A percentile compares a stretch with the other conserved stretches of the same genome.
phyloP scores from a whole-genome alignment of 2,113 vertebrate species.

The Cyanoderma ruficeps region DNA sequence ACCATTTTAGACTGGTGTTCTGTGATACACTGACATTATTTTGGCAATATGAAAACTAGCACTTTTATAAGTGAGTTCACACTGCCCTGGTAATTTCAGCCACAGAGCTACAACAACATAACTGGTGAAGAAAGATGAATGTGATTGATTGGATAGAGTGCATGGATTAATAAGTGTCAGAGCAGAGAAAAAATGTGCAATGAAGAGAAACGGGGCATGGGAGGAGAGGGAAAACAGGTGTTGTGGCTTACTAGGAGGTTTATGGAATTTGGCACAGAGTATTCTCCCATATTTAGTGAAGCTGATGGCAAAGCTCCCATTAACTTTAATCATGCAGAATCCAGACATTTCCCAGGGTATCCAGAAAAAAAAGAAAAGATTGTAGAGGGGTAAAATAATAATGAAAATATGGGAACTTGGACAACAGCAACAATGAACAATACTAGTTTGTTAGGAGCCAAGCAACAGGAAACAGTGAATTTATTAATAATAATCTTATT shows the following conservation, averaged over 20 bases:
- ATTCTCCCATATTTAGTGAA: not conserved
- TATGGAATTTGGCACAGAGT: slow-evolving; percentile 49
- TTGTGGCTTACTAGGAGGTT: slow-evolving; percentile 43
- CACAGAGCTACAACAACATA: not conserved
- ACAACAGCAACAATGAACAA: not conserved
- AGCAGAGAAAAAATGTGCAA: slow-evolving; percentile 24
- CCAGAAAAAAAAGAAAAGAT: not conserved
- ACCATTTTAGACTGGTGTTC: slow-evolving; percentile 34
- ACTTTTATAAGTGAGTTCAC: slow-evolving; percentile 26
- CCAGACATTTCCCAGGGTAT: slow-evolving; percentile 34
- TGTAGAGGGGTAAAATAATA: not conserved
- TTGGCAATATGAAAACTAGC: slow-evolving; percentile 49
- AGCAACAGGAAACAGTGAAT: not conserved
- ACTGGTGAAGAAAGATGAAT: slow-evolving; percentile 44
- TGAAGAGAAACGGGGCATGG: slow-evolving; percentile 8
- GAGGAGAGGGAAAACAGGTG: slow-evolving; percentile 38
- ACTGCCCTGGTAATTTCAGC: slow-evolving; percentile 24
- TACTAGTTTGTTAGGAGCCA: not conserved
- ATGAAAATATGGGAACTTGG: slow-evolving; percentile 5
- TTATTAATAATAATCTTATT: not conserved
- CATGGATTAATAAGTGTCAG: slow-evolving; percentile 55
- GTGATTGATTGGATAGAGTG: slow-evolving; percentile 30
- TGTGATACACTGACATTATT: slow-evolving; percentile 37
- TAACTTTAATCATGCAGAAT: slow-evolving; percentile 47
- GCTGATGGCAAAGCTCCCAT: slow-evolving; percentile 51